Evolutionary conservation across 1,140 invertebrate species (phyloP).

Genomic region (Pseudachorutes palmiensis): DNA sequence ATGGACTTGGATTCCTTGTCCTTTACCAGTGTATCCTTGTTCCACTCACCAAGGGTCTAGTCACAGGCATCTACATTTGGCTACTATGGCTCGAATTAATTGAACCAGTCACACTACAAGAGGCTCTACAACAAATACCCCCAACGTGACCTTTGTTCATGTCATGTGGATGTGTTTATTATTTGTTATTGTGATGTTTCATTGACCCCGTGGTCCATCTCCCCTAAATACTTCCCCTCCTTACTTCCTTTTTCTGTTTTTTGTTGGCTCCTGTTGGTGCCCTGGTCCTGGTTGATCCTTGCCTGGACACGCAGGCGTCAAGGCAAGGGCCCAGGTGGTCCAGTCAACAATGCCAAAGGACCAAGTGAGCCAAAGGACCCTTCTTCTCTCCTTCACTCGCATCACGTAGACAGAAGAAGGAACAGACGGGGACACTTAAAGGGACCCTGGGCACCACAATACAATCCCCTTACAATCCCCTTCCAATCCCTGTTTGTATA

Average conservation of each 20-base stretch:
- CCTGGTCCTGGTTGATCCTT: not conserved
- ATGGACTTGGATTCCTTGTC: constrained; percentile 24
- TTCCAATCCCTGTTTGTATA: too few species aligned
- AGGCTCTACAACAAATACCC: constrained; percentile 22
- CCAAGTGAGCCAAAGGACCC: too few species aligned
- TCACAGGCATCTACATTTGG: not conserved
- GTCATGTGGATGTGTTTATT: not conserved
- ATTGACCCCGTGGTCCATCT: not conserved
- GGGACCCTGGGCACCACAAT: too few species aligned
- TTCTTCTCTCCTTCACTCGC: too few species aligned
- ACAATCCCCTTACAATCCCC: too few species aligned
- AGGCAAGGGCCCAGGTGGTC: not conserved
- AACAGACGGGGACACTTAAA: too few species aligned
- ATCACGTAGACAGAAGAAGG: too few species aligned
- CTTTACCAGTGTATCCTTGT: constrained; percentile 21
- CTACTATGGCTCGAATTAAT: constrained; percentile 9
- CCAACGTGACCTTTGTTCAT: constrained; percentile 1
- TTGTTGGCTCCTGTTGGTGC: too few species aligned
- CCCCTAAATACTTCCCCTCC: too few species aligned
- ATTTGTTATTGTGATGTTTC: not conserved
- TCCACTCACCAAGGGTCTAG: constrained; percentile 17
- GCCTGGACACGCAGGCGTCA: not conserved
- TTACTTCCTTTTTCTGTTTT: too few species aligned
- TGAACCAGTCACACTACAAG: constrained; percentile 15
- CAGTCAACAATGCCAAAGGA: too few species aligned